phyloP scores from a whole-genome alignment of 2,888 invertebrate genomes.

The Hylaea fasciaria region DNA sequence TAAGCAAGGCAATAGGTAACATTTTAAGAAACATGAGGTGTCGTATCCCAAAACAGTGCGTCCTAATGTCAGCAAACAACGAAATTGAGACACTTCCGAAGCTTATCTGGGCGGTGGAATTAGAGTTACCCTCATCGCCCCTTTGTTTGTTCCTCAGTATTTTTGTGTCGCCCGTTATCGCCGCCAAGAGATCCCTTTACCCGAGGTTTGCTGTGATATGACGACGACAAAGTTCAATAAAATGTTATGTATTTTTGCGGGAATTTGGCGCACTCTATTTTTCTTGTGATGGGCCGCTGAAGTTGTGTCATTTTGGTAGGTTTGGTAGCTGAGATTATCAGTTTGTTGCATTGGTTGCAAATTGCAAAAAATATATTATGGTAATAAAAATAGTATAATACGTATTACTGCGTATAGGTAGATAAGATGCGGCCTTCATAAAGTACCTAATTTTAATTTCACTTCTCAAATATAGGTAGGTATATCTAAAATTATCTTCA shows the following conservation, averaged over 20 bases:
- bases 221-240: conserved; percentile 67
- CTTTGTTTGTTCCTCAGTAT: conserved; percentile 59
- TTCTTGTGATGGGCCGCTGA: neutral
- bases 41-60: conserved; percentile 25
- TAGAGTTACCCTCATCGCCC: conserved; percentile 40
- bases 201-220: conserved; percentile 62
- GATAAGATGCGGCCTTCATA: too few species aligned
- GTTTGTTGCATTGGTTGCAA: too few species aligned
- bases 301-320: too few species aligned
- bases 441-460: too few species aligned
- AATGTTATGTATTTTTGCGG: conserved; percentile 62
- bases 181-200: conserved; percentile 62
- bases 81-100: conserved; percentile 35
- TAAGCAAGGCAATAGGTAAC: conserved; percentile 3
- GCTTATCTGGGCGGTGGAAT: conserved; percentile 38
- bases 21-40: conserved; percentile 26
- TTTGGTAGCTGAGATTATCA: too few species aligned
- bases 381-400: too few species aligned
- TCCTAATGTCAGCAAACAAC: conserved; percentile 26
- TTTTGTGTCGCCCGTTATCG: conserved; percentile 64
- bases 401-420: too few species aligned
- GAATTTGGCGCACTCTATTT: conserved; percentile 36
- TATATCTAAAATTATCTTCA: too few species aligned
- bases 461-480: too few species aligned
- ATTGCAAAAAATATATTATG: too few species aligned